Conservation (phyloP, 2,113 vertebrate species). For the Microtus ochrogaster region DNA sequence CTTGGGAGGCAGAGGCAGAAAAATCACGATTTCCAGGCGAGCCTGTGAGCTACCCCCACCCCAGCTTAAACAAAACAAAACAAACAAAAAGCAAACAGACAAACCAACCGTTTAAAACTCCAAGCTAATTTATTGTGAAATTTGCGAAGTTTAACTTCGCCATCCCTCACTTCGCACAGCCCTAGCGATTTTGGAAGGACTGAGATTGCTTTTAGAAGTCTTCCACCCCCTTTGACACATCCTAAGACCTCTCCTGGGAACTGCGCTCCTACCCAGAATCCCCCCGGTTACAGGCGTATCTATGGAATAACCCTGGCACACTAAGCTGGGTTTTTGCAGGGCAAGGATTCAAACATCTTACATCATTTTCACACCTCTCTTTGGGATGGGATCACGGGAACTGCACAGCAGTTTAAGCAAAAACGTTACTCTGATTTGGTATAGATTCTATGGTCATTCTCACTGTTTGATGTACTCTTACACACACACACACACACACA, state of each 20-base stretch:
- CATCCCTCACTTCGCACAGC: not conserved
- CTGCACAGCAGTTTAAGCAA: not conserved
- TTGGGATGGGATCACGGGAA: not conserved
- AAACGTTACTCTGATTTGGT: slow-evolving; percentile 3
- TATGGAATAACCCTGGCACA: not conserved
- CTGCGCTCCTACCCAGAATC: not conserved
- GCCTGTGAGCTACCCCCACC: not conserved
- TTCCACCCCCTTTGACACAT: not conserved
- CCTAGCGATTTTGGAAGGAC: not conserved
- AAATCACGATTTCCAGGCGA: not conserved
- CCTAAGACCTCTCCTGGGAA: not conserved
- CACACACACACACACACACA: not conserved
- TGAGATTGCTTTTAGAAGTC: not conserved
- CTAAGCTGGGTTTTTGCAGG: not conserved
- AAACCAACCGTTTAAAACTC: not conserved
- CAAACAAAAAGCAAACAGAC: not conserved
- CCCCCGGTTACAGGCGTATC: not conserved
- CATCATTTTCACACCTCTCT: not conserved
- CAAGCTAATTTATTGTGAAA: not conserved
- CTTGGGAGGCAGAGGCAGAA: not conserved
- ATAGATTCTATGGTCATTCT: not conserved
- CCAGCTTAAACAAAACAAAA: not conserved
- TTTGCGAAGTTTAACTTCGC: not conserved
- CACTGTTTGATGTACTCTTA: not conserved
- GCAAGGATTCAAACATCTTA: not conserved